These are phyloP conservation scores for Rhizomys pruinosus DNA, from an alignment of 2,113 vertebrate species.

Conservation along the genomic window DNA sequence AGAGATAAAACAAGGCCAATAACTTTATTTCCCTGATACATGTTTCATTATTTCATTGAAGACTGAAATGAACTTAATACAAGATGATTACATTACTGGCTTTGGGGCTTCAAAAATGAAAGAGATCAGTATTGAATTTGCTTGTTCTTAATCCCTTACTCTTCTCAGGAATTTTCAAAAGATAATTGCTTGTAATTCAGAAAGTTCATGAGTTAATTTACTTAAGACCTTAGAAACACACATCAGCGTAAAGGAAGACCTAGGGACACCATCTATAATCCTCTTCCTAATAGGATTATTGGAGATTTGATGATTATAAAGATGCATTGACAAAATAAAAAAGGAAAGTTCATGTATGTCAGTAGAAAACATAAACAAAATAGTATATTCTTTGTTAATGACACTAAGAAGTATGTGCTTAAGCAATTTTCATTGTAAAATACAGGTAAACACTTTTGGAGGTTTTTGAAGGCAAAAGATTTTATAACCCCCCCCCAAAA, in stretches of 20 bases:
- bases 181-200: conserved; percentile 70
- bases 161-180: conserved; percentile 66
- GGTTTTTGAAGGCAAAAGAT: neutral
- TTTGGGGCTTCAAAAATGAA: conserved; percentile 48
- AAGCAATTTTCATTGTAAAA: neutral
- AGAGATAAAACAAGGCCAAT: neutral
- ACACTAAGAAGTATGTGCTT: neutral
- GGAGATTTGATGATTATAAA: conserved; percentile 42
- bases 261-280: neutral
- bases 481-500: conserved; percentile 7
- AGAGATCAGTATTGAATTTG: neutral
- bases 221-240: conserved; percentile 69
- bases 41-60: neutral
- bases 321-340: neutral
- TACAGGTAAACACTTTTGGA: neutral
- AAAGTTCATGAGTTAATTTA: conserved; percentile 75
- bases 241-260: conserved; percentile 15
- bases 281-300: conserved; percentile 50
- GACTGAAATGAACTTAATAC: conserved; percentile 56
- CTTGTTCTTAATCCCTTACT: conserved; percentile 53
- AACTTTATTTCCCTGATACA: neutral
- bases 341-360: neutral
- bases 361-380: conserved; percentile 11
- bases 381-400: neutral
- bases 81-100: conserved; percentile 65